Base-by-base conservation (phyloP, 1,140 invertebrate species). In the Drosophila arizonae region DNA sequence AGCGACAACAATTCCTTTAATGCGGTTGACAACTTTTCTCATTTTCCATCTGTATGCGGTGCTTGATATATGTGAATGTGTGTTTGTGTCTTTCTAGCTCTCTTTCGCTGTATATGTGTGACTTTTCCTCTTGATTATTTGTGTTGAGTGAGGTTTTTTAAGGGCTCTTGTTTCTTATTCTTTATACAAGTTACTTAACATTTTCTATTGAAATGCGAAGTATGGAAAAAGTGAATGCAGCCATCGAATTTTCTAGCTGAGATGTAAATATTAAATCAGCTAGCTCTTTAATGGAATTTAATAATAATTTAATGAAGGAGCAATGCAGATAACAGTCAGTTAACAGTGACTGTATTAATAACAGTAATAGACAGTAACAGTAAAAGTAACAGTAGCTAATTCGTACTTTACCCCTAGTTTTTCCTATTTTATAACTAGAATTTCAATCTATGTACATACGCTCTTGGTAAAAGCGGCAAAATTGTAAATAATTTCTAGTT, bases 1-100 rank as follows among this genome's bases (percentile, higher is more conserved):
- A 28, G 11, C 48, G 55, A 72, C 17, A 67, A 68, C 17, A 60
- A 54, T 60, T 50, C 41, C 50, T 41, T 55, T 56, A 61, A 55
- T 61, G 56, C 58, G 55, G 56, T 36, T 43, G 56, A 60, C 65
- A 77, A 79, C 71, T 77, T 79, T 79, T 67, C 57, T 66, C 62
- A 79, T 79, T 74, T 79, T 67, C 62, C 28, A 17, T 13, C 17
- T 43, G 26, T n/a, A 30, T 30, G 3, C 26, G 6, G 24, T 8
- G 6, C 11, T 50, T 21, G 17, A 21, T 48, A 21, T 13, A 21
- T 13, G 21, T 4, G 48, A 2, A 11, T 11, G 46, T 8, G 21
- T 15, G 46, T 1, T 1, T 21, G 46, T 13, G 24, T 13, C 11
- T 6, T 48, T n/a, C 24, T 28, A 11, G 17, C 0, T 10, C 13